Evolutionary conservation across 2,797 vertebrate genomes (phyloP).

Genomic region (Sarcoramphus papa): DNA sequence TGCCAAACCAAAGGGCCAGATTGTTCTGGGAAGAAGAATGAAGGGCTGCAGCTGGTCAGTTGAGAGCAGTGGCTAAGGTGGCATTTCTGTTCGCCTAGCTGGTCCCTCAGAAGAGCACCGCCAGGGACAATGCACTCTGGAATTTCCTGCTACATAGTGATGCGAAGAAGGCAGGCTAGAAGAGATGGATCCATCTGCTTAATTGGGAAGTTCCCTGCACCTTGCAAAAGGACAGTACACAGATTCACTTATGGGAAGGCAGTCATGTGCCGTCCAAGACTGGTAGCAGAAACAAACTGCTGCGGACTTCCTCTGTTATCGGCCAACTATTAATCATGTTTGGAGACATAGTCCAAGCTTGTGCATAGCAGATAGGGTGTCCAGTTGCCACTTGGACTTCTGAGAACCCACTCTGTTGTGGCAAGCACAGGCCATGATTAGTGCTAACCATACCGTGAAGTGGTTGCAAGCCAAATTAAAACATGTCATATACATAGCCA

Average conservation of each 20-base stretch:
- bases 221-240: neutral
- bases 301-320: neutral
- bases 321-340: neutral
- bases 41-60: neutral
- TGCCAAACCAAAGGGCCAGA: neutral
- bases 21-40: neutral
- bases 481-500: slow-evolving; percentile 5
- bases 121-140: neutral
- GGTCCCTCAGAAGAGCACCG: neutral
- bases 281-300: neutral
- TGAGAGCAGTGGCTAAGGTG: neutral
- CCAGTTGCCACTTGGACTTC: neutral
- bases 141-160: neutral
- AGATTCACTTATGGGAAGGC: neutral
- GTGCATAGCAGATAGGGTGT: neutral
- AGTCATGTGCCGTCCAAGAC: neutral
- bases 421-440: slow-evolving; percentile 19
- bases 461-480: slow-evolving; percentile 31
- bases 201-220: neutral
- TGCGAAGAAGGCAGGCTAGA: neutral
- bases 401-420: neutral
- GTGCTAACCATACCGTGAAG: neutral
- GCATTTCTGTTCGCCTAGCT: neutral
- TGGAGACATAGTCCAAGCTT: neutral
- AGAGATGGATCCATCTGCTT: neutral